Percentiles rank a stretch among this genome's conserved stretches.
These are phyloP conservation scores for Melanerpes aurifrons DNA, from an alignment of 2,113 vertebrate genomes.

Conservation along the genomic window DNA sequence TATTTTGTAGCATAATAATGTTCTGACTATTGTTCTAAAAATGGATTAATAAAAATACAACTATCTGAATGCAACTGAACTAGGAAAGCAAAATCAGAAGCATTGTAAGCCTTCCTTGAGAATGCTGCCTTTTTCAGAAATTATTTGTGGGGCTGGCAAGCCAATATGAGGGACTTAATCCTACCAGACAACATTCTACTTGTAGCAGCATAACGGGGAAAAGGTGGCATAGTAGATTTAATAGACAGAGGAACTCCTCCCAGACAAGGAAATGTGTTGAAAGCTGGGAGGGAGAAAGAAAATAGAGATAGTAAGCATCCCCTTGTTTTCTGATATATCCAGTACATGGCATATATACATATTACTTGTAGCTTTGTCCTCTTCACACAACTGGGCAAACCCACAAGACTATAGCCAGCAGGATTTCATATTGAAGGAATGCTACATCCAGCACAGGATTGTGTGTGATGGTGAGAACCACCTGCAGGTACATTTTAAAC, in stretches of 20 bases:
- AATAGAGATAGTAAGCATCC: neutral
- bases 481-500: neutral
- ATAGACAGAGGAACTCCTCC: neutral
- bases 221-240: neutral
- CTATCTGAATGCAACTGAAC: neutral
- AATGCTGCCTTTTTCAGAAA: neutral
- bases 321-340: neutral
- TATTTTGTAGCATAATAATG: neutral
- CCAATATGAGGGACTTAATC: neutral
- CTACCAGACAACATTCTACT: neutral
- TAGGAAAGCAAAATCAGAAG: conserved; percentile 2
- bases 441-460: neutral
- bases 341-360: neutral
- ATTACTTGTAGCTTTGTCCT: neutral
- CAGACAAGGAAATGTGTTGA: neutral
- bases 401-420: neutral
- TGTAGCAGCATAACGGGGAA: neutral
- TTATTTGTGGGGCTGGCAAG: neutral
- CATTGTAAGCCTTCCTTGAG: neutral
- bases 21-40: conserved; percentile 15
- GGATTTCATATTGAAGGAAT: neutral
- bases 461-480: neutral
- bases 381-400: neutral
- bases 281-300: neutral
- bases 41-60: conserved; percentile 6